Conservation (phyloP, 2,797 vertebrate species). For the Sebastes wilsoni region DNA sequence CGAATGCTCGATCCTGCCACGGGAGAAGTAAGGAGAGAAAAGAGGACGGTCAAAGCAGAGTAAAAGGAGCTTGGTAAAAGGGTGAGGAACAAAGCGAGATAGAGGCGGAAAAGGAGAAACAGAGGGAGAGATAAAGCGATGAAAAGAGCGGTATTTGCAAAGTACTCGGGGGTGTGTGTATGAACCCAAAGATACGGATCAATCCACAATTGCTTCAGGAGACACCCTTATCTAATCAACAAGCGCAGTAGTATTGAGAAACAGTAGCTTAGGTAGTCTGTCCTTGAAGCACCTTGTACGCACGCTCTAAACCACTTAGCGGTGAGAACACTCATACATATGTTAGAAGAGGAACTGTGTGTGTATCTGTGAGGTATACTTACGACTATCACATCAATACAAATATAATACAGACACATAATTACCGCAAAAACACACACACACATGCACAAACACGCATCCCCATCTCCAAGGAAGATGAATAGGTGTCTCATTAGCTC, state of each 20-base stretch:
- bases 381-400: neutral
- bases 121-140: conserved; percentile 1
- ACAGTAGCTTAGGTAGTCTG: conserved; percentile 45
- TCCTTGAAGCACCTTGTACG: conserved; percentile 63
- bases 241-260: conserved; percentile 42
- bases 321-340: conserved; percentile 4
- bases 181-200: conserved; percentile 58
- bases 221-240: conserved; percentile 68
- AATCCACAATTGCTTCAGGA: conserved; percentile 62
- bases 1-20: conserved; percentile 93
- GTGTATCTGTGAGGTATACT: conserved; percentile 5
- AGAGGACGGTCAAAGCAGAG: neutral
- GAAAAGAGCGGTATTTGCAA: conserved; percentile 28
- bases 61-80: neutral
- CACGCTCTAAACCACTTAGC: conserved; percentile 38
- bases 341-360: neutral
- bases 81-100: conserved; percentile 11
- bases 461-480: conserved; percentile 25
- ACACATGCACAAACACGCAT: neutral
- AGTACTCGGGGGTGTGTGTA: conserved; percentile 26
- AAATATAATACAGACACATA: neutral
- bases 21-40: neutral
- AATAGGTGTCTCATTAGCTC: conserved; percentile 70
- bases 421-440: neutral
- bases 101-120: neutral